Base-by-base conservation (phyloP, 2,797 vertebrate genomes). In the Petrocephalus sullivani region DNA sequence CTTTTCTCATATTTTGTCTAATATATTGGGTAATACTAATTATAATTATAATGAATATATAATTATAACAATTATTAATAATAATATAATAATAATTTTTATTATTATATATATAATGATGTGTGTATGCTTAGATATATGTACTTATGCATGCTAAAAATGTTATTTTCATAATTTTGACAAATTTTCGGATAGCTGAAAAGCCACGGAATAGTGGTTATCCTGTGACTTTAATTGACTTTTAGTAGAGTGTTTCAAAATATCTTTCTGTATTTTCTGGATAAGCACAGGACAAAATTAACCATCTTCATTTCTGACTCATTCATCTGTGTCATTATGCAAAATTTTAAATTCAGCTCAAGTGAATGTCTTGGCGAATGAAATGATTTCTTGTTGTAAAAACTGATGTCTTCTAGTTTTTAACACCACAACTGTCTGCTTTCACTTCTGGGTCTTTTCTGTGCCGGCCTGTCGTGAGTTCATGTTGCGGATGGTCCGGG, bases 231-330 rank as follows among this genome's bases (percentile, higher is more conserved):
- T 87, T 58, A 56, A 16, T 87, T 81, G 9, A 84, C 46, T 86
- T 87, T 89, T 89, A 23, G 86, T 88, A 90, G 89, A 88, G 88
- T 57, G 58, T 86, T 53, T 12, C 85, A 90, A 88, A 90, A 91
- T 89, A 90, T 91, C 82, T 57, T 88, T 87, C 87, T 89, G 54
- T 91, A 87, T 90, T 91, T 87, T 90, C 53, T 5, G 82, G 82
- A 54, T 56, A 54, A 53, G 51, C 51, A 28, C 82, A 82, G 89
- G 88, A 90, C 82, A 71, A 88, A 88, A 92, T 93, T 93, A 87
- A 91, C 92, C 90, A 91, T 89, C 89, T 91, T 93, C 89, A 90
- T 82, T 33, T 91, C 88, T 89, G 85, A 87, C 54, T 88, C 87
- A 82, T 92, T 90, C 91, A 89, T 87, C 82, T 86, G 78, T 60